These are phyloP conservation scores for Thunnus maccoyii DNA, from an alignment of 2,113 vertebrate species.

Conservation along the genomic window DNA sequence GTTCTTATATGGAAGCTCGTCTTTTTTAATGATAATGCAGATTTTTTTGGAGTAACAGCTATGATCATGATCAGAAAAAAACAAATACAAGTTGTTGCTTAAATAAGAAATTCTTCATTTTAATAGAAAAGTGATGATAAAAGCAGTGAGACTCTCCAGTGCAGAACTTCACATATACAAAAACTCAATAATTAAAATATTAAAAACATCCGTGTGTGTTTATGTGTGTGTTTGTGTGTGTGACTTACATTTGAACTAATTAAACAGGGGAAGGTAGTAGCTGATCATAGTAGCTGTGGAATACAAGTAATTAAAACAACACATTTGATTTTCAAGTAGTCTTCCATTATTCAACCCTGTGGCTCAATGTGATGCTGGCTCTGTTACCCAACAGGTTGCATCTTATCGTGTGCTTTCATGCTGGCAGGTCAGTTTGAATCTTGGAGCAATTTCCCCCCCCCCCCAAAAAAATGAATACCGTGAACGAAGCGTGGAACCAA, in stretches of 20 bases:
- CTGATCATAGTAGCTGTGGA: conserved; percentile 34
- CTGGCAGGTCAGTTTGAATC: neutral
- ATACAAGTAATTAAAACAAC: conserved; percentile 11
- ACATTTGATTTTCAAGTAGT: conserved; percentile 40
- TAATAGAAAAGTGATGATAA: conserved; percentile 51
- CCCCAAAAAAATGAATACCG: too few relatives aligned
- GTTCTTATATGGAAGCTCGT: neutral
- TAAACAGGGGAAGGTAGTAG: neutral
- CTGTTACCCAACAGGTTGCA: neutral
- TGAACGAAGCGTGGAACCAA: too few relatives aligned
- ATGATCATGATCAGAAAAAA: neutral
- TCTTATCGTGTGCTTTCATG: neutral
- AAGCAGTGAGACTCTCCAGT: conserved; percentile 76
- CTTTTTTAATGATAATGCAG: neutral
- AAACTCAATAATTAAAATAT: conserved; percentile 49
- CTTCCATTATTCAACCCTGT: conserved; percentile 20
- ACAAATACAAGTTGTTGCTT: conserved; percentile 17
- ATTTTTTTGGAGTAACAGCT: neutral
- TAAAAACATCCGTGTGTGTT: conserved; percentile 32
- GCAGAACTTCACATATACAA: conserved; percentile 60
- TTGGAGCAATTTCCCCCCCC: too few relatives aligned
- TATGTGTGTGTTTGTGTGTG: too few relatives aligned
- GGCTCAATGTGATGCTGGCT: conserved; percentile 4
- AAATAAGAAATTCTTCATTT: conserved; percentile 64
- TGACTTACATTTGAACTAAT: conserved; percentile 40